phyloP scores from a whole-genome alignment of 1,140 invertebrate species.

The Bombyx mandarina region DNA sequence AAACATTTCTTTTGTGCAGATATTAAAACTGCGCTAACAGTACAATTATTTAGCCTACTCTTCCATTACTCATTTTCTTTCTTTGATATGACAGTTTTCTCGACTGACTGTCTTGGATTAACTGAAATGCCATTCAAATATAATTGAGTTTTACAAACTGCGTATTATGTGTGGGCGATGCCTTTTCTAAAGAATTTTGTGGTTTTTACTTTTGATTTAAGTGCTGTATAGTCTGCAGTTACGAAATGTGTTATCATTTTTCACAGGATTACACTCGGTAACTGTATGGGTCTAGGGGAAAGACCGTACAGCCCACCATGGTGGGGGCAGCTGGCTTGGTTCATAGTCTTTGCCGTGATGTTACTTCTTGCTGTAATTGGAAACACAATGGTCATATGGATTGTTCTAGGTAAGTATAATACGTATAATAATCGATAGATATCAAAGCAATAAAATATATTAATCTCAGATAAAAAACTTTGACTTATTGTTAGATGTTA shows the following conservation, averaged over 20 bases:
- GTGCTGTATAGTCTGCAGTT: not conserved
- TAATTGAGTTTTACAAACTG: too few species aligned
- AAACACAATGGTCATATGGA: slow-evolving; percentile 90
- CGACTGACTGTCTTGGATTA: too few species aligned
- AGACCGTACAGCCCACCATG: slow-evolving; percentile 54
- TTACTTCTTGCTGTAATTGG: slow-evolving; percentile 83
- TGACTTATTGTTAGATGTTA: too few species aligned
- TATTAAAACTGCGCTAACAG: too few species aligned
- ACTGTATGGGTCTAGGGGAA: slow-evolving; percentile 56
- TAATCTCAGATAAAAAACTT: too few species aligned
- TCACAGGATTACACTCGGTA: slow-evolving; percentile 43
- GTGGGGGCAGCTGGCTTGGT: slow-evolving; percentile 76
- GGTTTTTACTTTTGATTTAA: not conserved
- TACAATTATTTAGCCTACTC: too few species aligned
- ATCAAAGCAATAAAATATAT: too few species aligned
- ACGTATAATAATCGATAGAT: not conserved
- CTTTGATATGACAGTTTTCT: too few species aligned
- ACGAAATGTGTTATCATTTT: not conserved
- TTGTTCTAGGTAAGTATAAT: slow-evolving; percentile 79
- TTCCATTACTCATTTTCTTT: too few species aligned
- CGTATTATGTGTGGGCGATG: too few species aligned
- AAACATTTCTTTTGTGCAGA: too few species aligned
- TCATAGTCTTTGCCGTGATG: slow-evolving; percentile 79
- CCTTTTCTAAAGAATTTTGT: not conserved
- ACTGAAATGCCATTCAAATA: too few species aligned